phyloP scores from a whole-genome alignment of 2,797 vertebrate species.

The Gobionotothen gibberifrons region DNA sequence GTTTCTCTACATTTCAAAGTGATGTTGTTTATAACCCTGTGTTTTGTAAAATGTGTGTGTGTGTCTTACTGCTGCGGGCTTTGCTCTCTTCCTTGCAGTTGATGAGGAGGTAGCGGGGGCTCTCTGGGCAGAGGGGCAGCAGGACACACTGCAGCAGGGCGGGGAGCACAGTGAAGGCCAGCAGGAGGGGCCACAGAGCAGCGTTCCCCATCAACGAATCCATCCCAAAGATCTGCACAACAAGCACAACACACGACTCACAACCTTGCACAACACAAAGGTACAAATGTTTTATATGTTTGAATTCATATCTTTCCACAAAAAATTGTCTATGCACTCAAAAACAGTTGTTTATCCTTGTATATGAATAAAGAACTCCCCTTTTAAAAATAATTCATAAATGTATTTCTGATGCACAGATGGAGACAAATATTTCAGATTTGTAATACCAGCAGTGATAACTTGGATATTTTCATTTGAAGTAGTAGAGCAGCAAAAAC shows the following conservation, averaged over 20 bases:
- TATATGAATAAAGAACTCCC: too few relatives aligned
- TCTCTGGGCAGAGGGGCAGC: slow-evolving; percentile 93
- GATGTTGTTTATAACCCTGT: too few relatives aligned
- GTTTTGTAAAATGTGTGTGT: slow-evolving; percentile 1
- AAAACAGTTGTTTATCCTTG: too few relatives aligned
- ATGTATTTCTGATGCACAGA: not conserved
- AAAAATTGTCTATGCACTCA: not conserved
- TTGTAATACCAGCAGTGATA: too few relatives aligned
- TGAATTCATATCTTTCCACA: not conserved
- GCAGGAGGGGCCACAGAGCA: slow-evolving; percentile 89
- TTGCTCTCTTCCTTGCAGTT: slow-evolving; percentile 94
- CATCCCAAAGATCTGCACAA: slow-evolving; percentile 85
- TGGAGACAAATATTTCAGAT: too few relatives aligned
- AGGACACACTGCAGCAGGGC: slow-evolving; percentile 89
- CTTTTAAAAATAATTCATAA: not conserved
- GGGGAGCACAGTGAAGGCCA: slow-evolving; percentile 90
- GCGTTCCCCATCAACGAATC: slow-evolving; percentile 90
- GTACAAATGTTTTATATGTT: not conserved
- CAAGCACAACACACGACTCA: slow-evolving; percentile 18
- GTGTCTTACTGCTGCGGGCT: slow-evolving; percentile 89
- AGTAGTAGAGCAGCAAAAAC: too few relatives aligned
- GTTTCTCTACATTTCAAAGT: too few relatives aligned
- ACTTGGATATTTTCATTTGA: too few relatives aligned
- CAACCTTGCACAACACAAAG: not conserved
- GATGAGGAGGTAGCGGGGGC: slow-evolving; percentile 95